Percentiles rank a stretch among this genome's conserved stretches.
These are phyloP conservation scores for Ormyrus labotus DNA, from an alignment of 2,888 invertebrate genomes.

Conservation along the genomic window DNA sequence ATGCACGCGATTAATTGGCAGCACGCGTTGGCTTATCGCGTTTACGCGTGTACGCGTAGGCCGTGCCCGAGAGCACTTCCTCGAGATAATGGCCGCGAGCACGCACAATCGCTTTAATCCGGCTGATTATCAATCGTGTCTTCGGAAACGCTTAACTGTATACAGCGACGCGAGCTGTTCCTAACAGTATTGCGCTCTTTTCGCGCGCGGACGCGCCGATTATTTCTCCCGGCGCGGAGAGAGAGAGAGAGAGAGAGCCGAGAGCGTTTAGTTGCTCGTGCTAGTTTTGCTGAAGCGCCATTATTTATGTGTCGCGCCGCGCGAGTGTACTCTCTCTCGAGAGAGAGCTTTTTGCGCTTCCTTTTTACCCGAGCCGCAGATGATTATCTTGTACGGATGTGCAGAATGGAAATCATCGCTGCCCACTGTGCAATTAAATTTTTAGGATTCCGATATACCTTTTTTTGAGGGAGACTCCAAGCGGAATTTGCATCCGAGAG, in stretches of 20 bases:
- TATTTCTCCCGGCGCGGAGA: neutral
- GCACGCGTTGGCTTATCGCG: slow-evolving; percentile 65
- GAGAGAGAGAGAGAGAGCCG: too few relatives aligned
- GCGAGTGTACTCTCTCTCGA: neutral
- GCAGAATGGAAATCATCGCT: slow-evolving; percentile 4
- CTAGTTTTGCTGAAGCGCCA: neutral
- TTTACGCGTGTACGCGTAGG: slow-evolving; percentile 32
- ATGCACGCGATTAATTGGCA: slow-evolving; percentile 70
- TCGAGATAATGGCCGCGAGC: slow-evolving; percentile 40
- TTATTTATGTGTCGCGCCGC: neutral
- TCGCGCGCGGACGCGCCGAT: neutral
- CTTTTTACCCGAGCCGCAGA: neutral
- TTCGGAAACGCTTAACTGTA: slow-evolving; percentile 46
- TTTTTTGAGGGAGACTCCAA: too few relatives aligned
- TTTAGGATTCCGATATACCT: too few relatives aligned
- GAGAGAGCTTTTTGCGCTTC: neutral
- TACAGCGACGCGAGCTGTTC: neutral
- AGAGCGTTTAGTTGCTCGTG: neutral
- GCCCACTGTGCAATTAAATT: neutral
- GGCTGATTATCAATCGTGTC: slow-evolving; percentile 53
- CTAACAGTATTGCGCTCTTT: slow-evolving; percentile 24
- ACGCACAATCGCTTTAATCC: slow-evolving; percentile 46
- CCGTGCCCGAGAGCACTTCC: slow-evolving; percentile 15
- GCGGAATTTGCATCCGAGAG: too few relatives aligned
- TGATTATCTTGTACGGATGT: neutral